Base-by-base conservation (phyloP, 1,140 invertebrate species). In the Drosophila grimshawi region DNA sequence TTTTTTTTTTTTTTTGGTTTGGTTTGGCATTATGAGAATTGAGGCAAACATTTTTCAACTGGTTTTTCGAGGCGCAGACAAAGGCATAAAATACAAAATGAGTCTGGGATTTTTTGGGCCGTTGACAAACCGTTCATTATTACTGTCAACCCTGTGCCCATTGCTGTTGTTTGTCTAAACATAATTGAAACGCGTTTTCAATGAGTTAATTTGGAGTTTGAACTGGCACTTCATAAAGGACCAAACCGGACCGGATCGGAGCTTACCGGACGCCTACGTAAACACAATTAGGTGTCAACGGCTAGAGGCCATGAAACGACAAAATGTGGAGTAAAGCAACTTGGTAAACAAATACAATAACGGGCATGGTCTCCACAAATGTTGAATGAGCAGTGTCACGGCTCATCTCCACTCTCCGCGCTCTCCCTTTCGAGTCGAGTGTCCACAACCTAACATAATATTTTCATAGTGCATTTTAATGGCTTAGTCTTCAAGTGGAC, bases 261-360 rank as follows among this genome's bases (percentile, higher is more conserved):
- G 30, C 6, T 19, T 19, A 19, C 52, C 56, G 65, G 72, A 83
- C 86, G 88, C 75, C 63, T 86, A 85, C 82, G 80, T 90, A 90
- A 90, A 90, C 86, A 90, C 88, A 90, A 90, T 90, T 90, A 90
- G 82, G 80, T 83, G 85, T 80, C 83, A 68, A 86, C 62, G 62
- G 59, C 62, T 35, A 64, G 69, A 57, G 61, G 57, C 74, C 75
- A 81, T 90, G 86, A 89, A 81, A 89, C 89, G 85, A 89, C 85
- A 85, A 81, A 89, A 88, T 76, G 70, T 88, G 77, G 85, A 88
- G 80, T 88, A 85, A 89, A 81, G 77, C 56, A 78, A 65, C 55
- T 80, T 66, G 67, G 69, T 71, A 81, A 81, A 83, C 78, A 90
- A 79, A 80, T 19, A 19, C 19, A 19, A 19, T 57, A 81, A 51